Percentiles rank a stretch among this genome's conserved stretches.
Evolutionary conservation across 1,140 invertebrate genomes (phyloP).

Genomic region (Goniozus legneri): DNA sequence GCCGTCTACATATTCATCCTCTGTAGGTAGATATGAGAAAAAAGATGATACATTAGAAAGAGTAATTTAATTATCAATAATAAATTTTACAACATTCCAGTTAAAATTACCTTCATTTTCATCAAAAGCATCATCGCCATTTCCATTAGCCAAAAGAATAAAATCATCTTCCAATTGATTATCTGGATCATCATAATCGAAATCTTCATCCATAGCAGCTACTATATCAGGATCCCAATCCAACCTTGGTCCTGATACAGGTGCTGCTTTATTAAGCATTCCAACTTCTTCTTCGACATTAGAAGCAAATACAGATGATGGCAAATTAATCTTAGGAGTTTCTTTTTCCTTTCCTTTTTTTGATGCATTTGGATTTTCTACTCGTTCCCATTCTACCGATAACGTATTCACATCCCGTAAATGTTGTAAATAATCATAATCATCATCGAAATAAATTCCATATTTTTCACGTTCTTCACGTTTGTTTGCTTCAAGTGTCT

Average conservation of each 20-base stretch:
- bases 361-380: slow-evolving; percentile 26
- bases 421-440: slow-evolving; percentile 95
- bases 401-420: slow-evolving; percentile 66
- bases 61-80: slow-evolving; percentile 1
- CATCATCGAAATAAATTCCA: slow-evolving; percentile 95
- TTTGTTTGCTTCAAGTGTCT: slow-evolving; percentile 49
- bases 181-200: slow-evolving; percentile 77
- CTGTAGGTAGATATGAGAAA: slow-evolving; percentile 10
- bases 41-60: slow-evolving; percentile 1
- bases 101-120: slow-evolving; percentile 25
- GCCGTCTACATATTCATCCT: slow-evolving; percentile 47
- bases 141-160: slow-evolving; percentile 69
- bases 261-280: slow-evolving; percentile 83
- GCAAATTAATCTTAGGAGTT: slow-evolving; percentile 63
- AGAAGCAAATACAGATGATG: slow-evolving; percentile 89
- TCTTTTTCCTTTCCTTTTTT: slow-evolving; percentile 33
- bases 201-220: slow-evolving; percentile 90
- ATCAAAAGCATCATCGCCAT: slow-evolving; percentile 34
- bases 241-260: slow-evolving; percentile 68
- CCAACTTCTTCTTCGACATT: slow-evolving; percentile 84
- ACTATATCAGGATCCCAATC: slow-evolving; percentile 92
- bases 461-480: slow-evolving; percentile 80
- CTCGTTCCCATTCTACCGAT: slow-evolving; percentile 36
- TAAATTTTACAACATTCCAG: slow-evolving; percentile 39
- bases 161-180: slow-evolving; percentile 91